phyloP scores from a whole-genome alignment of 1,140 invertebrate species.

The Stegodyphus mimosarum region DNA sequence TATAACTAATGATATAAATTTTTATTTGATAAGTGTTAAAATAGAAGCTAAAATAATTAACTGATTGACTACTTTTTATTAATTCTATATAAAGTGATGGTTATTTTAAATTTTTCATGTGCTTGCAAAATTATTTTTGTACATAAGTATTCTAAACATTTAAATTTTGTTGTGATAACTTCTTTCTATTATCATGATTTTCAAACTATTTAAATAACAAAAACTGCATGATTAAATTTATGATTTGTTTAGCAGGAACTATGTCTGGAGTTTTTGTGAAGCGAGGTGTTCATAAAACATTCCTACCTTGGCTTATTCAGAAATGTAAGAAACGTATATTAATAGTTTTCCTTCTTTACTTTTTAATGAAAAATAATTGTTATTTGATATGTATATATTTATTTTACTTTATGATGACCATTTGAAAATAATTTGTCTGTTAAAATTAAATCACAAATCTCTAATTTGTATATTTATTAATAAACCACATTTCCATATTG shows the following conservation, averaged over 20 bases:
- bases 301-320: background rate
- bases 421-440: background rate
- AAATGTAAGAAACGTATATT: background rate
- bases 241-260: background rate
- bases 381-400: background rate
- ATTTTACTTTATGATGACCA: background rate
- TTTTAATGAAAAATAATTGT: background rate
- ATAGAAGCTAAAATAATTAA: no score
- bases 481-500: background rate
- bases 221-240: no score
- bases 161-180: no score
- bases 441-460: background rate
- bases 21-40: no score
- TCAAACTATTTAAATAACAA: no score
- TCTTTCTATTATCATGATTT: no score
- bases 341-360: background rate
- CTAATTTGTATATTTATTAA: background rate
- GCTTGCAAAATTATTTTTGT: no score
- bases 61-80: no score
- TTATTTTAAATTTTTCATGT: no score
- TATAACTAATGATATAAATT: no score
- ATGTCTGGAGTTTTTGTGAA: background rate
- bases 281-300: background rate
- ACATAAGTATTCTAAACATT: no score
- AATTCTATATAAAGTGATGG: no score